Conservation (phyloP, 2,113 vertebrate genomes). For the Trinectes maculatus region DNA sequence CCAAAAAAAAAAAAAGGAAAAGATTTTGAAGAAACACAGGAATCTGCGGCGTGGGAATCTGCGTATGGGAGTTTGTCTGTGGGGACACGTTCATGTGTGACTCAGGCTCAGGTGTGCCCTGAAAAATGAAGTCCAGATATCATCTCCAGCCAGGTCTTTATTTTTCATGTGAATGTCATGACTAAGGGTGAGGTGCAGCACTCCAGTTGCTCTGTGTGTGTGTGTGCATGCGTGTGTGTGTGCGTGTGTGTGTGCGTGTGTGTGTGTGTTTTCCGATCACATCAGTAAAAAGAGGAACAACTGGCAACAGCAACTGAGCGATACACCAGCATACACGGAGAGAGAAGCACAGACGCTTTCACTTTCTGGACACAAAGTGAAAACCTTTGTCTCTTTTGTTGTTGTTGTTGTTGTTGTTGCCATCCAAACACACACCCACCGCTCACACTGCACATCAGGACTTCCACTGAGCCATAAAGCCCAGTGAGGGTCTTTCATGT, state of each 20-base stretch:
- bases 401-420: too few species aligned
- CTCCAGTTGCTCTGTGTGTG: background rate
- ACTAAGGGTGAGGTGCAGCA: slow-evolving; percentile 26
- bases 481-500: too few species aligned
- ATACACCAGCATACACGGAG: too few species aligned
- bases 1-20: too few species aligned
- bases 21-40: background rate
- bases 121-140: slow-evolving; percentile 35
- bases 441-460: too few species aligned
- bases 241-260: slow-evolving; percentile 1
- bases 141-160: background rate
- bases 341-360: too few species aligned
- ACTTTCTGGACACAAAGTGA: background rate
- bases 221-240: background rate
- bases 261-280: background rate
- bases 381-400: too few species aligned
- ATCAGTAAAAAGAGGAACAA: background rate
- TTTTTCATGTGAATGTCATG: slow-evolving; percentile 12
- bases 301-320: background rate
- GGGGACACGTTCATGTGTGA: slow-evolving; percentile 46
- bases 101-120: slow-evolving; percentile 66
- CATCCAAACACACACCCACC: too few species aligned
- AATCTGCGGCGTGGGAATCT: slow-evolving; percentile 31
- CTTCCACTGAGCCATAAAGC: too few species aligned
- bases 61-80: slow-evolving; percentile 18